Evolutionary conservation across 2,113 vertebrate genomes (phyloP).

Genomic region (Bombycilla garrulus): DNA sequence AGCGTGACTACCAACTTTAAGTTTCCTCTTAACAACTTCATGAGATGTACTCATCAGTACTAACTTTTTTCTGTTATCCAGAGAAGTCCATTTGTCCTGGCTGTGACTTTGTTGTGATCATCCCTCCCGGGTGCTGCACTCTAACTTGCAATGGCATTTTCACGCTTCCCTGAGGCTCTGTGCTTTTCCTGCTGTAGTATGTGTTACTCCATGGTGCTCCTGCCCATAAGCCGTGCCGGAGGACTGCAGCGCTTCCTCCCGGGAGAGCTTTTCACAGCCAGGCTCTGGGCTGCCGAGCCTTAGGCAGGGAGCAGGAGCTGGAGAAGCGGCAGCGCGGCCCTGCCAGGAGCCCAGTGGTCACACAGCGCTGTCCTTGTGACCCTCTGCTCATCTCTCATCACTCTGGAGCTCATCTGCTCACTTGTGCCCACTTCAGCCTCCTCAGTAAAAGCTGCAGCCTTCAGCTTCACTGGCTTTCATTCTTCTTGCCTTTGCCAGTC

Average conservation of each 20-base stretch:
- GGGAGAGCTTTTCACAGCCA: accelerated
- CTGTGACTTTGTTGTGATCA: not conserved
- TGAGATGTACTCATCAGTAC: not conserved
- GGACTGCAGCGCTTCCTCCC: not conserved
- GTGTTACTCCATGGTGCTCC: not conserved
- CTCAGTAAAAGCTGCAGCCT: not conserved
- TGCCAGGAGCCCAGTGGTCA: not conserved
- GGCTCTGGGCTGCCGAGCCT: not conserved
- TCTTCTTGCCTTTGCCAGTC: not conserved
- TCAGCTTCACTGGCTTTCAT: not conserved
- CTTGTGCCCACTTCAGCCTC: not conserved
- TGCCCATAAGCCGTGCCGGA: not conserved
- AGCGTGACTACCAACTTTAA: not conserved
- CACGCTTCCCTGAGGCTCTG: not conserved
- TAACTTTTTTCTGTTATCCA: not conserved
- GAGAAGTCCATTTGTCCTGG: not conserved
- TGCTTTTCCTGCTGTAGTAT: not conserved
- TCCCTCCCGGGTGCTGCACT: not conserved
- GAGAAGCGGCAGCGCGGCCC: not conserved
- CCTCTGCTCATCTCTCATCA: accelerated
- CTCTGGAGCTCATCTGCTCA: accelerated
- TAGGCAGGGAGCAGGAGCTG: not conserved
- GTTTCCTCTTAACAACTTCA: not conserved
- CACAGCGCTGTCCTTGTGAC: accelerated
- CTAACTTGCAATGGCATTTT: not conserved